Conservation (phyloP, 2,113 vertebrate genomes). For the Atlantisia rogersi region DNA sequence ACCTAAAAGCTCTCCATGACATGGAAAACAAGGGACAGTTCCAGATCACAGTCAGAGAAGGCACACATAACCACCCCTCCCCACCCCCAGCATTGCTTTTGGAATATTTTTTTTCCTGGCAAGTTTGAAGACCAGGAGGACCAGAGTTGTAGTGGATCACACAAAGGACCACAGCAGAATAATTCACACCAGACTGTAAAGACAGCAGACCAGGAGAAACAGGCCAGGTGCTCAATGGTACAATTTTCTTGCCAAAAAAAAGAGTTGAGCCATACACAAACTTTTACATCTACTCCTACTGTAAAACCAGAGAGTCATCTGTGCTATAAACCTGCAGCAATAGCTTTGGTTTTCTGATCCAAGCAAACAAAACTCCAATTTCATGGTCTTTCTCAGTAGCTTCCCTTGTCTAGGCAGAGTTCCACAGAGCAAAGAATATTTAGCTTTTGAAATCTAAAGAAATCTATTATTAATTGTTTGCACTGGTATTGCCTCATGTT, state of each 20-base stretch:
- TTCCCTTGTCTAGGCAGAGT: background rate
- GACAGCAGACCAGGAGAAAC: background rate
- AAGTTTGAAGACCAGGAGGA: background rate
- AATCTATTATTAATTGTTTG: background rate
- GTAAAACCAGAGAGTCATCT: background rate
- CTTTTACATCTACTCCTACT: background rate
- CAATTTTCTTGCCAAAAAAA: background rate
- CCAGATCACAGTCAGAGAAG: background rate
- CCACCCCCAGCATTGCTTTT: background rate
- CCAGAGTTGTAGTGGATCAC: background rate
- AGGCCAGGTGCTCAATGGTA: background rate
- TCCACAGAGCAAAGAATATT: background rate
- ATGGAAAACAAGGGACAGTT: background rate
- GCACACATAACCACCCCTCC: fast-evolving
- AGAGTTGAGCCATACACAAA: background rate
- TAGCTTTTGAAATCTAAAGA: background rate
- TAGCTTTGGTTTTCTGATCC: background rate
- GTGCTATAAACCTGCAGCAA: background rate
- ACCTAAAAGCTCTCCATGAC: background rate
- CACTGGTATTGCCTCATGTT: background rate
- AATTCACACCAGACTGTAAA: background rate
- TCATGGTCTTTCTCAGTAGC: background rate
- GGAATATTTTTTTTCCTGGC: background rate
- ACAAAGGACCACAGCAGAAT: background rate
- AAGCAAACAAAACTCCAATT: background rate